Conservation (phyloP, 2,888 invertebrate species). For the Epinotia demarniana region DNA sequence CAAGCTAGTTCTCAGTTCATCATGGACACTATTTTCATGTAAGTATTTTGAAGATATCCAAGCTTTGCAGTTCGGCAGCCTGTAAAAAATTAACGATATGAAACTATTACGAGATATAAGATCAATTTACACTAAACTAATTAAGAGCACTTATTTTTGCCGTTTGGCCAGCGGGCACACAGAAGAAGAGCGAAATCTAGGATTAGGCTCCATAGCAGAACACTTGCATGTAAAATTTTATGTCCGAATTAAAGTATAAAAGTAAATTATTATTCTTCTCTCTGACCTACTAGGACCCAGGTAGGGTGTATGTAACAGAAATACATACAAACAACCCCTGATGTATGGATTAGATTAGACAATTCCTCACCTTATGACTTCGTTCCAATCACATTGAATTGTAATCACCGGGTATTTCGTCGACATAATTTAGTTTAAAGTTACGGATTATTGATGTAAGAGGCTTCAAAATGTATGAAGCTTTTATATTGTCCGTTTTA, state of each 20-base stretch:
- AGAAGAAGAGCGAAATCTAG: no score
- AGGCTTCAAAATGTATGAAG: not conserved
- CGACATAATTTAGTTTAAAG: constrained; percentile 53
- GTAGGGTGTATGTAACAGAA: not conserved
- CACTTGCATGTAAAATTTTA: no score
- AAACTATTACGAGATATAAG: not conserved
- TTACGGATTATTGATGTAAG: not conserved
- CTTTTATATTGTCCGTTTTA: not conserved
- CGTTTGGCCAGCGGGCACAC: no score
- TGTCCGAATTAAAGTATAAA: no score
- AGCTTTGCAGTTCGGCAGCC: constrained; percentile 74
- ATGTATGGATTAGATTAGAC: not conserved
- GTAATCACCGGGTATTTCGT: constrained; percentile 70
- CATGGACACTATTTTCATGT: constrained; percentile 72
- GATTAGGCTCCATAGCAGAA: no score
- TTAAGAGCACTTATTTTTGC: no score
- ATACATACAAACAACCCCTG: not conserved
- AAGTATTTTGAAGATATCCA: constrained; percentile 82
- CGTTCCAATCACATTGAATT: constrained; percentile 84
- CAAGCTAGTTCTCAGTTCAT: constrained; percentile 67
- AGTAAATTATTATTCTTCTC: no score
- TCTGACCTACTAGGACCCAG: not conserved
- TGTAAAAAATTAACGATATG: constrained; percentile 55
- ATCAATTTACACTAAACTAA: no score
- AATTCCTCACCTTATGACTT: constrained; percentile 72